These are phyloP conservation scores for Zaprionus lachaisei DNA, from an alignment of 1,140 invertebrate species.

Conservation along the genomic window DNA sequence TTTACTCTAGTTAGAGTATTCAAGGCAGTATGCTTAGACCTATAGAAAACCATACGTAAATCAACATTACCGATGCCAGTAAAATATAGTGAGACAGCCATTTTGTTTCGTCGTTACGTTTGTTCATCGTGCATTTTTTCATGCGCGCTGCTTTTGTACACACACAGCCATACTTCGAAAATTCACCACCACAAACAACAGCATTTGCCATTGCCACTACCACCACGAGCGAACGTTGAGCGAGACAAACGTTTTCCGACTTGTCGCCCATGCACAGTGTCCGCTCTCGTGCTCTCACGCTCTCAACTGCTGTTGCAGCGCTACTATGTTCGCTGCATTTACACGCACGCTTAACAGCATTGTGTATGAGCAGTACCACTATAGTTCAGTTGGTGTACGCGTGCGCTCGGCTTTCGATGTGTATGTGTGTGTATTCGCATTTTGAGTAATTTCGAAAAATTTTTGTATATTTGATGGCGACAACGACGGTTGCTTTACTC, in stretches of 20 bases:
- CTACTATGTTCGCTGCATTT: constrained; percentile 42
- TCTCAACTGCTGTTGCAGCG: constrained; percentile 33
- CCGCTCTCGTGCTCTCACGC: constrained; percentile 47
- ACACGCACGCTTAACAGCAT: constrained; percentile 24
- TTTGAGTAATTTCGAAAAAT: constrained; percentile 81
- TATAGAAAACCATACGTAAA: constrained; percentile 24
- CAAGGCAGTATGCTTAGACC: constrained; percentile 14
- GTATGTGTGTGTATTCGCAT: constrained; percentile 74
- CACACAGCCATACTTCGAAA: constrained; percentile 40
- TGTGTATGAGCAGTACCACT: constrained; percentile 40
- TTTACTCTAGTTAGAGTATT: constrained; percentile 18
- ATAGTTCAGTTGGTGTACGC: constrained; percentile 41
- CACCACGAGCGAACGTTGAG: constrained; percentile 31
- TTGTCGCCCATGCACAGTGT: constrained; percentile 38
- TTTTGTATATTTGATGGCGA: constrained; percentile 84
- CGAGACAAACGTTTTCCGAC: constrained; percentile 48
- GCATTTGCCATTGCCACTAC: constrained; percentile 46
- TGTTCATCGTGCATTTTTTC: constrained; percentile 53
- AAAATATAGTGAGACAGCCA: constrained; percentile 55
- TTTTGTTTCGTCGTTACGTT: constrained; percentile 60
- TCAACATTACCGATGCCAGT: constrained; percentile 32
- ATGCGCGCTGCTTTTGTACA: constrained; percentile 45
- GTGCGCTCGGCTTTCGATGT: constrained; percentile 50
- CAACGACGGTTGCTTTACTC: constrained; percentile 72
- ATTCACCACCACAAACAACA: constrained; percentile 45